Evolutionary conservation across 2,797 vertebrate species (phyloP), one percentile per base, ranked within the genome.

Genomic region (Coccyzus lansbergi): DNA sequence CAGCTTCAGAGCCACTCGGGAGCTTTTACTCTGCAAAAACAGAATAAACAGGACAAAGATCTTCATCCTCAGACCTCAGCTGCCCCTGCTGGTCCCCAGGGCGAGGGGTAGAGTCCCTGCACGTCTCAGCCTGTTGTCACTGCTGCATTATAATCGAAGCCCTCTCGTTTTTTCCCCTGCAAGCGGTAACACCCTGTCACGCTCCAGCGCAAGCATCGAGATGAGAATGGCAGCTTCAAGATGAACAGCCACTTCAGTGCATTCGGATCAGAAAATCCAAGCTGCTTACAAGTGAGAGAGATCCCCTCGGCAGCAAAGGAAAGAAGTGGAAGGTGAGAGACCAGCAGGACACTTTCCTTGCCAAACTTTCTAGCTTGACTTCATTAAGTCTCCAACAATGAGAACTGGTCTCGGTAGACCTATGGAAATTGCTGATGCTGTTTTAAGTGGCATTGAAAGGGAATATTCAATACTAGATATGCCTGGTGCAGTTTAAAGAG

Each of bases 121-220:
- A 13, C 25, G 15, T 0, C 29, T 31, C 1, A 31, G 28, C 4
- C 51, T 15, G 20, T 20, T 42, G 18, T 20, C 44, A 1, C 40
- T 44, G 13, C 21, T 19, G 68, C 7, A 3, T 40, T 29, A 4
- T 10, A 29, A 55, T 36, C 4, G 42, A 72, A 84, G 0, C 40
- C 48, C 74, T 63, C 74, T 59, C 9, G 0, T 17, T 51, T 19
- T 4, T 0, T 8, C n/a, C 2, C 3, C 52, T 28, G 52, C 40
- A 38, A 60, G 36, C 10, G 6, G 70, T 44, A 28, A 16, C 5
- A 3, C 6, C 63, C 15, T 15, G 2, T 4, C 34, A 2, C 3
- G 1, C 38, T 40, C 53, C 62, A 11, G 19, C 0, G 1, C 2
- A 10, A n/a, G 6, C 38, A 16, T 3, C 0, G 0, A 19, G 69